Evolutionary conservation across 2,888 invertebrate species (phyloP).

Genomic region (Adineta ricciae): DNA sequence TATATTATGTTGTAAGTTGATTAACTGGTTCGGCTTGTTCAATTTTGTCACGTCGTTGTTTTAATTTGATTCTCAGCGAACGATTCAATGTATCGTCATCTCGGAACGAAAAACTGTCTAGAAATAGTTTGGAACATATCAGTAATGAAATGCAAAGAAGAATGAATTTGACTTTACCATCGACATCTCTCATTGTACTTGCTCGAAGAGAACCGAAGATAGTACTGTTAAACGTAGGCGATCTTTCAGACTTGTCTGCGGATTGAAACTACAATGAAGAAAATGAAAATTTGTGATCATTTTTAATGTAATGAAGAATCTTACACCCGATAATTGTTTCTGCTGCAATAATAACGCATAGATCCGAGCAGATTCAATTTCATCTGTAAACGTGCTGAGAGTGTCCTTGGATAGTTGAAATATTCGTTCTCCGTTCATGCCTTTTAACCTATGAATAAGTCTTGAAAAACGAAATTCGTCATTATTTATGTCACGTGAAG

Average conservation of each 20-base stretch:
- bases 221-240: not conserved
- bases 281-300: not conserved
- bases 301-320: not conserved
- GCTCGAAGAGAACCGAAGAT: not conserved
- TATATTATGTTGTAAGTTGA: not conserved
- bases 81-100: not conserved
- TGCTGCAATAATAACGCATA: not conserved
- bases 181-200: not conserved
- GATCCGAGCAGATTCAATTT: not conserved
- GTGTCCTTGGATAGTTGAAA: not conserved
- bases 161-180: not conserved
- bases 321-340: not conserved
- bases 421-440: not conserved
- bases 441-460: not conserved
- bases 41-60: conserved; percentile 14
- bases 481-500: not conserved
- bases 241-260: not conserved
- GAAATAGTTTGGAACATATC: not conserved
- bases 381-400: not conserved
- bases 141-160: not conserved
- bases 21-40: not conserved
- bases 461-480: not conserved
- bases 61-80: not conserved
- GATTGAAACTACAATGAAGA: not conserved
- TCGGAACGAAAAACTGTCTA: not conserved